phyloP scores from a whole-genome alignment of 2,888 invertebrate genomes.

The Criorhina ranunculi region DNA sequence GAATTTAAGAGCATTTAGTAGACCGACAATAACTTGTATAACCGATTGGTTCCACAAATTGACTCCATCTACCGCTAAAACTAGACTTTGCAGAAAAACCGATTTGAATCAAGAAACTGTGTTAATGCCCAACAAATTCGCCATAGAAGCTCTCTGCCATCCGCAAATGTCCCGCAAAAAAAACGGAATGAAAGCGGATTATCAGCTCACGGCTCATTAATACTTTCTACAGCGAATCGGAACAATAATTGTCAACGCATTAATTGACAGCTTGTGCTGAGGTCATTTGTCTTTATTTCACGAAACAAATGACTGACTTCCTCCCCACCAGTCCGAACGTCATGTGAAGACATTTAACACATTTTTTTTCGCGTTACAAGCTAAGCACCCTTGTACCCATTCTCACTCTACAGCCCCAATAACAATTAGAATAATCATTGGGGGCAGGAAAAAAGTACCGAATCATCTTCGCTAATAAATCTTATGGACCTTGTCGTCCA shows the following conservation, averaged over 20 bases:
- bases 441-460: constrained; percentile 49
- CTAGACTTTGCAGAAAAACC: not conserved
- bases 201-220: constrained; percentile 35
- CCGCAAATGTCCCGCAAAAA: not conserved
- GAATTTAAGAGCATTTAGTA: not conserved
- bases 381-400: constrained; percentile 2
- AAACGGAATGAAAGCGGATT: constrained; percentile 10
- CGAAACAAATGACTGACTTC: constrained; percentile 57
- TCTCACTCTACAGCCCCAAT: constrained; percentile 36
- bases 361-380: constrained; percentile 29
- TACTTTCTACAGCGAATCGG: constrained; percentile 14
- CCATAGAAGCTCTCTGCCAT: not conserved
- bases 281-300: constrained; percentile 48
- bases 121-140: constrained; percentile 12
- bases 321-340: constrained; percentile 10
- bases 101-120: constrained; percentile 2
- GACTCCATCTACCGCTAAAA: not conserved
- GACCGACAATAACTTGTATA: not conserved
- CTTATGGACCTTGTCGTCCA: constrained; percentile 75
- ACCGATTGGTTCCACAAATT: not conserved
- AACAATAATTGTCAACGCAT: constrained; percentile 46
- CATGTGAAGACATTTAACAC: constrained; percentile 60
- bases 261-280: constrained; percentile 52
- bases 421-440: constrained; percentile 74
- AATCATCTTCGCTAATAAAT: constrained; percentile 76